phyloP scores from a whole-genome alignment of 2,113 vertebrate genomes.

The Lates calcarifer region DNA sequence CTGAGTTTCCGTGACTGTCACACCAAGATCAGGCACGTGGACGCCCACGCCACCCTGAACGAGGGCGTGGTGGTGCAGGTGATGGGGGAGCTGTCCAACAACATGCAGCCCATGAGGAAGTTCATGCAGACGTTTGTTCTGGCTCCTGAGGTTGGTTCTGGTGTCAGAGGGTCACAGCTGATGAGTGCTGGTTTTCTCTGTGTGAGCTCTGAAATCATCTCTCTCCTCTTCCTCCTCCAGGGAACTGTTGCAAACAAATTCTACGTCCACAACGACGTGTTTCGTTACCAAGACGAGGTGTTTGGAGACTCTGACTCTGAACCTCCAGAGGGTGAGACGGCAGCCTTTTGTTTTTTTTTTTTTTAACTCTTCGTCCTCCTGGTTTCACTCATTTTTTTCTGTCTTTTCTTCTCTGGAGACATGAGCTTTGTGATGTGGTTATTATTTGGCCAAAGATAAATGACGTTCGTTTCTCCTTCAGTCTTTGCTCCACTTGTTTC shows the following conservation, averaged over 20 bases:
- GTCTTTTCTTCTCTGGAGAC: background rate
- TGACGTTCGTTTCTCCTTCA: background rate
- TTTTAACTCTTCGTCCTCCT: background rate
- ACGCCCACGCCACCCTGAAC: slow-evolving; percentile 95
- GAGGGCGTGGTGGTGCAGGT: slow-evolving; percentile 98
- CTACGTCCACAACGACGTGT: slow-evolving; percentile 98
- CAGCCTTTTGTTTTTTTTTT: background rate
- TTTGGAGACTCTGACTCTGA: slow-evolving; percentile 97
- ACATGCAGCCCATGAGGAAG: slow-evolving; percentile 96
- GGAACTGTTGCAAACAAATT: slow-evolving; percentile 98
- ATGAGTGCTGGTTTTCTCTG: too few species aligned
- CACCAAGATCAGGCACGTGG: slow-evolving; percentile 97
- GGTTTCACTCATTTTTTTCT: background rate
- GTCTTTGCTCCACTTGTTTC: background rate
- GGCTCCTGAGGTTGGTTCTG: slow-evolving; percentile 91
- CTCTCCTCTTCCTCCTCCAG: slow-evolving; percentile 69
- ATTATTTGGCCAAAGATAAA: background rate
- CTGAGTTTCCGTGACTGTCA: slow-evolving; percentile 97
- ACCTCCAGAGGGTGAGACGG: slow-evolving; percentile 91
- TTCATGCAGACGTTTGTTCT: slow-evolving; percentile 99
- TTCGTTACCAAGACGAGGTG: slow-evolving; percentile 98
- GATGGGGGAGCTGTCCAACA: slow-evolving; percentile 98
- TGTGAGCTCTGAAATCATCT: too few species aligned
- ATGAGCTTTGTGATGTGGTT: background rate
- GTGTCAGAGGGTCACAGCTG: fast-evolving